Base-by-base conservation (phyloP, 2,113 vertebrate species). In the Actinemys pallida region DNA sequence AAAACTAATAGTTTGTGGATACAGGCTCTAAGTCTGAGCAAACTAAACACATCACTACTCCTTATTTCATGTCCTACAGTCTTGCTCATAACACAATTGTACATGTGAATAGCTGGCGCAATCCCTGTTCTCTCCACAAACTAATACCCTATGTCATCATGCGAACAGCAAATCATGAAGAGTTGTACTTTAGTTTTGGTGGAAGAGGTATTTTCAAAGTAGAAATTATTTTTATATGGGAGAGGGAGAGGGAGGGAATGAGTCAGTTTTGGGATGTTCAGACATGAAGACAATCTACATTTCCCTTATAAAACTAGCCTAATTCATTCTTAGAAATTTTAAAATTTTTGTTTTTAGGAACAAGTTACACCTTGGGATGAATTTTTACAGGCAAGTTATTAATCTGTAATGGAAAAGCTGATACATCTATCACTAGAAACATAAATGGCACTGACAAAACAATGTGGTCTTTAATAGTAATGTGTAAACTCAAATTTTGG, bases 331-430 rank as follows among this genome's bases (percentile, higher is more conserved):
- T 91, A 1, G 9, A 81, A 24, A 90, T 95, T 94, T 45, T 91
- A 75, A 86, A 45, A 1, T 83, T 49, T 69, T 93, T 96, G 89
- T 92, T 91, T 47, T 47, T 25, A 87, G 65, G 93, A 83, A 11
- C 39, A 17, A 91, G 25, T 53, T 65, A 92, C 89, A 93, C 75
- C 65, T 50, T 90, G 56, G 65, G n/a, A 92, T 76, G 92, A 83
- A 80, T 22, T 96, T 88, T 83, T 90, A 53, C 49, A 84, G 78
- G 10, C 29, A 53, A 90, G 20, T 84, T 54, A 83, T 96, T 93
- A 93, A 91, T 25, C 84, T 0, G 0, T 54, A 93, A 89, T 47
- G 80, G 45, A 83, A 90, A 88, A 20, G 13, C 42, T 83, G 84
- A 91, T 0, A 81, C 31, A 27, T 29, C 16, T 56, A 39, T 39